Evolutionary conservation across 2,113 vertebrate species (phyloP).

Genomic region (Corvus hawaiiensis): DNA sequence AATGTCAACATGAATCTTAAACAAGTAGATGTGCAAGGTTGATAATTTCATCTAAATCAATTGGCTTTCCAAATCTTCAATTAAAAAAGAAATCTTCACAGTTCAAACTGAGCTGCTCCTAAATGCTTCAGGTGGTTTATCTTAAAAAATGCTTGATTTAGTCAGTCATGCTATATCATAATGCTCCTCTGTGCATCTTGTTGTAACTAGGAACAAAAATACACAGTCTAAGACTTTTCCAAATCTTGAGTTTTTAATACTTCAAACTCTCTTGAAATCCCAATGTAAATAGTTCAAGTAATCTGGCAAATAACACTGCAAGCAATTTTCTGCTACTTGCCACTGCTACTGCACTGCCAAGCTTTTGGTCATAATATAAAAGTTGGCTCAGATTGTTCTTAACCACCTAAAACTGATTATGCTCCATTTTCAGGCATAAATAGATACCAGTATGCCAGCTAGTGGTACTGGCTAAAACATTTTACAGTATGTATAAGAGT

Average conservation of each 20-base stretch:
- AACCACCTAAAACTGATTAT: conserved; percentile 82
- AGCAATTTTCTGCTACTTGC: conserved; percentile 82
- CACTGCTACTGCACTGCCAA: conserved; percentile 78
- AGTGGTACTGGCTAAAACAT: conserved; percentile 76
- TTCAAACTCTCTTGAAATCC: conserved; percentile 1
- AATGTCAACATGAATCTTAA: conserved; percentile 58
- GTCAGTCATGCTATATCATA: conserved; percentile 6
- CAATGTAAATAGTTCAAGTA: conserved; percentile 46
- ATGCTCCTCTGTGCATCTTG: not conserved
- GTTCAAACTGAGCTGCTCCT: conserved; percentile 23
- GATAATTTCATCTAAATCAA: conserved; percentile 12
- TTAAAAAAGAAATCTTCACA: not conserved
- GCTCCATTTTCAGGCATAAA: conserved; percentile 70
- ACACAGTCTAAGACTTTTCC: not conserved
- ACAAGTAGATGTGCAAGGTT: not conserved
- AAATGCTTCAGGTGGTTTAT: conserved; percentile 26
- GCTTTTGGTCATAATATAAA: conserved; percentile 80
- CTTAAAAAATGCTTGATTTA: conserved; percentile 18
- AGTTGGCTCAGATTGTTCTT: conserved; percentile 76
- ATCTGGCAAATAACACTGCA: conserved; percentile 76
- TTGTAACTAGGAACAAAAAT: conserved; percentile 12
- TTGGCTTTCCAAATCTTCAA: conserved; percentile 18
- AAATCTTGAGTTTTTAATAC: conserved; percentile 39
- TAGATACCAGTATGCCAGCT: conserved; percentile 68
- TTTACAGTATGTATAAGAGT: not conserved